Evolutionary conservation across 2,888 invertebrate genomes (phyloP), one percentile per base, ranked within the genome.

Genomic region (Periphyllus acericola): DNA sequence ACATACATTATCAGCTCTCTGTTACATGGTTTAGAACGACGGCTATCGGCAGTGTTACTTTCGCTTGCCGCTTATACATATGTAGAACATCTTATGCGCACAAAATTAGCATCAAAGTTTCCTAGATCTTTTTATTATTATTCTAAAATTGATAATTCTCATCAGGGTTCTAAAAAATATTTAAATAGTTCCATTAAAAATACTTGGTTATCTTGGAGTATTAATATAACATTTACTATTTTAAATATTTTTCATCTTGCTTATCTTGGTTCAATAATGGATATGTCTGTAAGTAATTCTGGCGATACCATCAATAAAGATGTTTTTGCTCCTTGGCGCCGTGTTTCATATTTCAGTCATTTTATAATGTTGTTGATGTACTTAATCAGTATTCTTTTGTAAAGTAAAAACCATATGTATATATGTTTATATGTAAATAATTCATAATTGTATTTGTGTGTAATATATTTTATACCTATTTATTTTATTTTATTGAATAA

Each of bases 221-320:
- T 81, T 40, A 87, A 87, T 6, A 36, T 87, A 60, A 19, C 66
- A 29, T 87, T 87, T 87, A 81, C 80, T 19, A 34, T 87, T 74
- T 81, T 87, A 52, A 87, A 87, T 40, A 81, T 87, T 46, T 19
- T 87, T 34, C 80, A 87, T 74, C 66, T 87, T 32, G 80, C 87
- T 40, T 87, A 87, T 80, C 72, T 87, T 40, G 87, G 87, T 55
- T 80, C 87, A 34, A 9, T 87, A 60, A 68, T 87, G 74, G 81
- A 87, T 17, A 46, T 85, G 68, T 68, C 84, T 40, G 25, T 76
- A 52, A 14, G 5, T 14, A 32, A 52, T 19, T 81, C 74, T n/a
- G 14, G 36, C 5, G 29, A 14, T n/a, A 80, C 32, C 0, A 40
- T 60, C 1, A 68, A 52, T 19, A 25, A 81, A 75, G 55, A 72